Conservation (phyloP, 2,797 vertebrate species). For the Oryzias sinensis region DNA sequence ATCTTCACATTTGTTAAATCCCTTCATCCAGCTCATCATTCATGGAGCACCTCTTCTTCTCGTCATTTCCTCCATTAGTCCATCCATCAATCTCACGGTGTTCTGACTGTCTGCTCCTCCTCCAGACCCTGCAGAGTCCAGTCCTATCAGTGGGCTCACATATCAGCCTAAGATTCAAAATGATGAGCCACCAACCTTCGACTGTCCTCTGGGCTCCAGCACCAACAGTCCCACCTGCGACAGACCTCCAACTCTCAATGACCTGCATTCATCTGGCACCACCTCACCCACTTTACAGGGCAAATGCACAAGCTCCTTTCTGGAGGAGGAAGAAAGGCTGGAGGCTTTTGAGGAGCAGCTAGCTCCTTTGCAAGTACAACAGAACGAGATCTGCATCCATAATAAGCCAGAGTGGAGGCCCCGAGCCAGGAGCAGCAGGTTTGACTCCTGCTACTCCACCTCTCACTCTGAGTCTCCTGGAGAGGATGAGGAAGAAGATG, state of each 20-base stretch:
- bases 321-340: slow-evolving; percentile 59
- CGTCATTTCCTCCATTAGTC: neutral
- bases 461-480: slow-evolving; percentile 89
- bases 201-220: slow-evolving; percentile 78
- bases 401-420: slow-evolving; percentile 77
- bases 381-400: slow-evolving; percentile 77
- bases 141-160: slow-evolving; percentile 45
- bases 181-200: slow-evolving; percentile 72
- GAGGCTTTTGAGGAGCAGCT: slow-evolving; percentile 68
- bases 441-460: slow-evolving; percentile 89
- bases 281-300: slow-evolving; percentile 45
- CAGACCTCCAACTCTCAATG: slow-evolving; percentile 33
- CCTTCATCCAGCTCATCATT: slow-evolving; percentile 29
- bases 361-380: slow-evolving; percentile 74
- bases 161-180: slow-evolving; percentile 78
- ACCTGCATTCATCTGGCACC: slow-evolving; percentile 57
- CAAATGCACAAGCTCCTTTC: slow-evolving; percentile 50
- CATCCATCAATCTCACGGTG: slow-evolving; percentile 45
- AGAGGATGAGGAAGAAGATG: slow-evolving; percentile 79
- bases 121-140: slow-evolving; percentile 64
- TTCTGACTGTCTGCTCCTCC: slow-evolving; percentile 77
- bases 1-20: neutral
- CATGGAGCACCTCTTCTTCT: slow-evolving; percentile 30
- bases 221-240: slow-evolving; percentile 52
- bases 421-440: slow-evolving; percentile 82